Base-by-base conservation (phyloP, 1,140 invertebrate genomes). In the Drosophila navojoa region DNA sequence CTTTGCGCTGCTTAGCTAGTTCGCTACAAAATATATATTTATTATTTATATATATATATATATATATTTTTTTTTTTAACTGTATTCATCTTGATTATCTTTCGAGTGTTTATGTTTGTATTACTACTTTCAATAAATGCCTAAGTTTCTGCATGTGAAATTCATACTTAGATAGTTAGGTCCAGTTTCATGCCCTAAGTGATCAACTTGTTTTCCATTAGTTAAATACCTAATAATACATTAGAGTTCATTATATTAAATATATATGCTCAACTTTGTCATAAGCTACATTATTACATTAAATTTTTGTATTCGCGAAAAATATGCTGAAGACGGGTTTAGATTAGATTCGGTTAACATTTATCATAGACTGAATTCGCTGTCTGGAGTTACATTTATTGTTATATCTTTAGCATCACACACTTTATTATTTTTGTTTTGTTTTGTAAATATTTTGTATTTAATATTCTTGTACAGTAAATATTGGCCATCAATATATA, bases 301-400 rank as follows among this genome's bases (percentile, higher is more conserved):
- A 44, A 44, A 22, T 57, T 79, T 68, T 53, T 52, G 25, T 71
- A 45, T 72, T 62, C 55, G 82, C 64, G 35, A 42, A 75, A 74
- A 63, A 67, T 53, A 44, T 63, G 22, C 76, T 85, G 76, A 75
- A 82, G 84, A 80, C 84, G 84, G 79, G 70, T 87, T 87, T 50
- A 42, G 22, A 54, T 69, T 63, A 64, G 44, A 49, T 63, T 77
- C 40, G 29, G 47, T 79, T 79, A 66, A 74, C 76, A 73, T 81
- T 86, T 63, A 73, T 60, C 67, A 64, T 71, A 71, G 63, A 82
- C 61, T 79, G 66, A 79, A 84, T 87, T 89, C 84, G 84, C 84
- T 89, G 84, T 89, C 86, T 89, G 79, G 84, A 80, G 77, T 89
- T 89, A 84, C 79, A 60, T 75, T 89, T 89, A 89, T 89, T 89